Evolutionary conservation across 1,140 invertebrate species (phyloP).

Genomic region (Telenomus remus): DNA sequence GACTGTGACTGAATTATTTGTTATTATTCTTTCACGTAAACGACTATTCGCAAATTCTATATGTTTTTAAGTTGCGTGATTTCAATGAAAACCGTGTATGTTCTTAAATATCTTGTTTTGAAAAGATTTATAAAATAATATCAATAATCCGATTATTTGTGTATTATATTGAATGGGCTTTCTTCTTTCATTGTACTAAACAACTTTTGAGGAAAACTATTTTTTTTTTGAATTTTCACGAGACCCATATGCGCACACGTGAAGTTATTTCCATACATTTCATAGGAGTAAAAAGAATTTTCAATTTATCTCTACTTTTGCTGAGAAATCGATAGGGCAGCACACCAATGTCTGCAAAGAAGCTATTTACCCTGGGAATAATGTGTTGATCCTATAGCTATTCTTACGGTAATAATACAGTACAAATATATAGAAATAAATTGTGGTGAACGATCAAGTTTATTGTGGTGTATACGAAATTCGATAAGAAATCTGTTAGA

Average conservation of each 20-base stretch:
- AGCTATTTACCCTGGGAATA: slow-evolving; percentile 37
- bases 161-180: not conserved
- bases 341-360: slow-evolving; percentile 28
- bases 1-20: not conserved
- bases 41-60: not conserved
- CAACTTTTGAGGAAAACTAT: not conserved
- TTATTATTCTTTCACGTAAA: not conserved
- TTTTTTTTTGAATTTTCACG: slow-evolving; percentile 1
- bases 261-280: slow-evolving; percentile 6
- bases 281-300: slow-evolving; percentile 32
- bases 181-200: not conserved
- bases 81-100: not conserved
- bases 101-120: not conserved
- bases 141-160: not conserved
- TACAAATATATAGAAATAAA: slow-evolving; percentile 30
- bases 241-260: not conserved
- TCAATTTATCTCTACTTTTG: slow-evolving; percentile 33
- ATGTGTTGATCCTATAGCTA: slow-evolving; percentile 38
- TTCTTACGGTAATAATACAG: slow-evolving; percentile 20
- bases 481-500: not conserved
- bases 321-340: slow-evolving; percentile 30
- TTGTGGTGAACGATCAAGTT: slow-evolving; percentile 1
- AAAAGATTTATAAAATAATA: not conserved
- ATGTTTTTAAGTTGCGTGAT: not conserved
- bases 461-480: slow-evolving; percentile 2